Evolutionary conservation across 2,113 vertebrate genomes (phyloP).

Genomic region (Chiloscyllium plagiosum): DNA sequence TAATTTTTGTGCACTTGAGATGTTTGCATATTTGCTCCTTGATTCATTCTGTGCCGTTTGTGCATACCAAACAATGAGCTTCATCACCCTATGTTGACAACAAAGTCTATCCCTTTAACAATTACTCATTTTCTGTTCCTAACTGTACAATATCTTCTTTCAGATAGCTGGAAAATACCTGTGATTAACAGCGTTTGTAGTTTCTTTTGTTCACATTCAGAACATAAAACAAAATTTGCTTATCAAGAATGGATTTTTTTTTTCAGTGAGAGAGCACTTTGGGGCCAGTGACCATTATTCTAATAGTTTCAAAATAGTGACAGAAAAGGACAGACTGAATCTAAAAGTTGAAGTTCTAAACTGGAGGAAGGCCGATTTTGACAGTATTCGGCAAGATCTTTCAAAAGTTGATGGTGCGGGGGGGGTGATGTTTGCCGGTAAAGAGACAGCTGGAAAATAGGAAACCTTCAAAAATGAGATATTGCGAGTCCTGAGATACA

Average conservation of each 20-base stretch:
- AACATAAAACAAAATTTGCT: neutral
- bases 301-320: too few relatives aligned
- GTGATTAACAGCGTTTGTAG: neutral
- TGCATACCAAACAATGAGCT: neutral
- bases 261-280: too few relatives aligned
- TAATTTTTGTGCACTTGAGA: neutral
- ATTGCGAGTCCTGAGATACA: too few relatives aligned
- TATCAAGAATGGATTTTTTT: neutral
- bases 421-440: too few relatives aligned
- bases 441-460: too few relatives aligned
- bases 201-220: neutral
- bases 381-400: too few relatives aligned
- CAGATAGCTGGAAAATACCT: neutral
- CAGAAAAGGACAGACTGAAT: too few relatives aligned
- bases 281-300: too few relatives aligned
- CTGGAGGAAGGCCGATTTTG: too few relatives aligned
- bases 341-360: too few relatives aligned
- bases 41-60: neutral
- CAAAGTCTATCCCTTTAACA: neutral
- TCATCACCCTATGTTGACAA: neutral
- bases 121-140: neutral
- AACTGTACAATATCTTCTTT: neutral
- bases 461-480: too few relatives aligned
- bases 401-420: too few relatives aligned
- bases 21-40: neutral